Base-by-base conservation (phyloP, 2,797 vertebrate species). In the Eidolon dupreanum region DNA sequence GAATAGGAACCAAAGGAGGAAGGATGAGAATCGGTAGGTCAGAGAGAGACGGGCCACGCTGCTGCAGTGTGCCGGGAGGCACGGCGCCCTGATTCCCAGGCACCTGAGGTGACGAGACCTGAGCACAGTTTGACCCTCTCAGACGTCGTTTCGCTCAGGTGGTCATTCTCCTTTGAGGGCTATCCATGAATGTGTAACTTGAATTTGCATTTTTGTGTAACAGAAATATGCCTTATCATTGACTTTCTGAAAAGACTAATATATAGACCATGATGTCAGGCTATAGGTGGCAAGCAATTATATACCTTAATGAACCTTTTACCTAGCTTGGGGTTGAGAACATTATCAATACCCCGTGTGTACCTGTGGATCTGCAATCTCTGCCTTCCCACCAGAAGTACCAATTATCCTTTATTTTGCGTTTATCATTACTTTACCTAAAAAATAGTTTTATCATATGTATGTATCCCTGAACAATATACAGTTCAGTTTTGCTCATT, bases 161-260 rank as follows among this genome's bases (percentile, higher is more conserved):
- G 43, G 33, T 41, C 71, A 20, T n/a, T 65, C 10, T 87, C 55
- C 33, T 78, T n/a, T 68, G 28, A 8, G 33, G 33, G 65, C 15
- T 59, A 6, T 51, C 49, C 31, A 22, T n/a, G 68, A 59, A 59
- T 22, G 15, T 51, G 17, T 38, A n/a, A 83, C 26, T 79, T 79
- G 33, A 74, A 66, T 46, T 77, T 38, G 24, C 33, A 31, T 55
- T 88, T 94, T 68, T 46, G 20, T 78, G 1, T 70, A 65, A 78
- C 28, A 53, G 20, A 93, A 73, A 17, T 68, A 71, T 24, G 16
- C 31, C 90, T 66, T 77, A 36, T 71, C 46, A 20, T 46, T 68
- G 73, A 59, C 41, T 90, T 31, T 86, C 81, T 87, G 51, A 87
- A 75, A 82, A 83, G 28, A 90, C 9, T 61, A 31, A 75, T 51